Conservation (phyloP, 2,797 vertebrate genomes). For the Anniella stebbinsi region DNA sequence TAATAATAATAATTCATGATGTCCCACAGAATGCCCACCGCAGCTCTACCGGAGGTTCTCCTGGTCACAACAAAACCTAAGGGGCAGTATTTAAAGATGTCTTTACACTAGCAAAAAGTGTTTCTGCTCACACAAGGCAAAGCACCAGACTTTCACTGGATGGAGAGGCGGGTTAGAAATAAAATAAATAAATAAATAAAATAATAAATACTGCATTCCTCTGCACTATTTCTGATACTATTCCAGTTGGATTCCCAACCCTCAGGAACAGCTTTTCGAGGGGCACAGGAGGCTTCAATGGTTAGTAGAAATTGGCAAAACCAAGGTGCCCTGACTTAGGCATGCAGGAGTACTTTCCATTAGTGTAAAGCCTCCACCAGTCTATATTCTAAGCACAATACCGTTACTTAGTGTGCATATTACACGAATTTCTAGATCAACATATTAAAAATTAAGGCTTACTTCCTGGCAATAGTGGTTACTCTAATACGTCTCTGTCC, state of each 20-base stretch:
- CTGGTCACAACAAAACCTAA: background rate
- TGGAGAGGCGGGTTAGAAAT: too few species aligned
- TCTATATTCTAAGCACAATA: background rate
- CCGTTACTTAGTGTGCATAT: background rate
- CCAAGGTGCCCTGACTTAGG: background rate
- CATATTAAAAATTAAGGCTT: constrained; percentile 59
- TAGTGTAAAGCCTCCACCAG: background rate
- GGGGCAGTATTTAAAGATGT: background rate
- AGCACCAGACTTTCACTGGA: background rate
- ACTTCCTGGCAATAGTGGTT: constrained; percentile 94
- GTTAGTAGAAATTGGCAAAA: background rate
- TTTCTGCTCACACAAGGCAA: background rate
- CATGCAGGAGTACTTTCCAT: background rate
- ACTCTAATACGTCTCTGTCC: constrained; percentile 94
- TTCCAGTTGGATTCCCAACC: background rate
- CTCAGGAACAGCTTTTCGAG: background rate
- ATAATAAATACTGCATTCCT: too few species aligned
- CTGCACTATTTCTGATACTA: background rate
- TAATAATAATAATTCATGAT: too few species aligned
- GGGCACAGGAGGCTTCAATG: background rate
- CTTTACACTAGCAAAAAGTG: background rate
- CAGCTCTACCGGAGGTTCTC: background rate
- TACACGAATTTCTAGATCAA: background rate
- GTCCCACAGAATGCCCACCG: too few species aligned
- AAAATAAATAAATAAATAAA: too few species aligned